phyloP scores from a whole-genome alignment of 2,797 vertebrate genomes.

The Lophotriccus pileatus region DNA sequence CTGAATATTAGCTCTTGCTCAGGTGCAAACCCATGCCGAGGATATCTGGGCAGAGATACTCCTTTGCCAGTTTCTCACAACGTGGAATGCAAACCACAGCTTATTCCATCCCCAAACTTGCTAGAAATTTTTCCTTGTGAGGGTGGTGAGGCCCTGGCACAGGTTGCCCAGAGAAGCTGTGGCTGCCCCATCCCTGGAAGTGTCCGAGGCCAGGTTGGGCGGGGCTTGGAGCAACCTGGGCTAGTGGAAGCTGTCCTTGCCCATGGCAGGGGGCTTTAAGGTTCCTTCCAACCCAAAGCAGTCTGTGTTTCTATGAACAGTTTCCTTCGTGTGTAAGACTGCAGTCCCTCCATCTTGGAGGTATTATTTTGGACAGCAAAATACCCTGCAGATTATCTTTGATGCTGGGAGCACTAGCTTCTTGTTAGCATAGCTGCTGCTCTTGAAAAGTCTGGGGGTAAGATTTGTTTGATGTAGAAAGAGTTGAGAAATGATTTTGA shows the following conservation, averaged over 20 bases:
- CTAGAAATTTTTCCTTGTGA: not conserved
- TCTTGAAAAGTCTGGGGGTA: not conserved
- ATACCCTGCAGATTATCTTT: not conserved
- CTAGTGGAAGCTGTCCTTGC: not conserved
- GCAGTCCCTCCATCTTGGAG: not conserved
- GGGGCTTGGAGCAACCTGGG: not conserved
- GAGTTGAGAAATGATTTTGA: constrained; percentile 11
- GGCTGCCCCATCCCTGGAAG: not conserved
- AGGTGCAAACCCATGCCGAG: not conserved
- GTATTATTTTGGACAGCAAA: not conserved
- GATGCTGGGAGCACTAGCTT: not conserved
- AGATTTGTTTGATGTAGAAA: not conserved
- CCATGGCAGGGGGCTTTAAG: not conserved
- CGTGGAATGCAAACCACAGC: not conserved
- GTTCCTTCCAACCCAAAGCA: not conserved
- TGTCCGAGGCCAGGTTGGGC: not conserved
- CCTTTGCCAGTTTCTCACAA: not conserved
- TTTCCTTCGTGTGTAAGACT: not conserved
- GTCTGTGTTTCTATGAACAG: not conserved
- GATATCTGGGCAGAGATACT: not conserved
- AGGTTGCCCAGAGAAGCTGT: not conserved
- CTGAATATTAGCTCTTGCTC: not conserved
- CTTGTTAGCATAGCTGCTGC: not conserved
- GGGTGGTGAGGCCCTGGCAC: not conserved
- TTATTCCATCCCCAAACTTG: not conserved